These are phyloP conservation scores for Microctenopoma steveboyesi DNA, from an alignment of 2,797 vertebrate genomes.

Conservation along the genomic window DNA sequence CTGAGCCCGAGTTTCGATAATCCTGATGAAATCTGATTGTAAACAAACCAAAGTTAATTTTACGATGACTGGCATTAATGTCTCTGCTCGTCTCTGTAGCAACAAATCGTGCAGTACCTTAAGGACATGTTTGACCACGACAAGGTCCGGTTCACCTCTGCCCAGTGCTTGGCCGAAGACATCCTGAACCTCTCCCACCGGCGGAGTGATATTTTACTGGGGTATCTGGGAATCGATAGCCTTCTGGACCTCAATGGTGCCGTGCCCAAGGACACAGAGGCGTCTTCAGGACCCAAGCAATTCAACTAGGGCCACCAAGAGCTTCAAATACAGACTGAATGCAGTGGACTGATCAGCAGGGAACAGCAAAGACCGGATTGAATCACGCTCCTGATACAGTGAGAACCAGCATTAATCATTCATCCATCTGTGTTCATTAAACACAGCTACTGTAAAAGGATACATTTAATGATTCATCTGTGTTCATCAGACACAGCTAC, in stretches of 20 bases:
- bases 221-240: constrained; percentile 88
- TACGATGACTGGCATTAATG: neutral
- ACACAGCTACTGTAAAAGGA: constrained; percentile 33
- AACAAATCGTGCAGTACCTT: constrained; percentile 97
- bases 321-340: constrained; percentile 3
- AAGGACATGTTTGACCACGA: constrained; percentile 99
- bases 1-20: too few species aligned
- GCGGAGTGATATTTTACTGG: constrained; percentile 93
- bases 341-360: neutral
- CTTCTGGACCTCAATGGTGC: constrained; percentile 86
- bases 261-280: constrained; percentile 68
- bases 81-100: constrained; percentile 77
- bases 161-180: constrained; percentile 91
- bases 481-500: constrained; percentile 30
- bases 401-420: constrained; percentile 45
- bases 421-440: constrained; percentile 40
- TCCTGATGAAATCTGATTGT: too few species aligned
- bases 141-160: constrained; percentile 93
- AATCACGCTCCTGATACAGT: constrained; percentile 27
- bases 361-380: constrained; percentile 10
- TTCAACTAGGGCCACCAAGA: neutral
- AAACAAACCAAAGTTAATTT: too few species aligned
- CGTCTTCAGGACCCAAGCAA: constrained; percentile 48
- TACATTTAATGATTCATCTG: constrained; percentile 30
- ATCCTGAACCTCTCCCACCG: constrained; percentile 93